Conservation (phyloP, 1,140 invertebrate genomes). For the Diprion similis region DNA sequence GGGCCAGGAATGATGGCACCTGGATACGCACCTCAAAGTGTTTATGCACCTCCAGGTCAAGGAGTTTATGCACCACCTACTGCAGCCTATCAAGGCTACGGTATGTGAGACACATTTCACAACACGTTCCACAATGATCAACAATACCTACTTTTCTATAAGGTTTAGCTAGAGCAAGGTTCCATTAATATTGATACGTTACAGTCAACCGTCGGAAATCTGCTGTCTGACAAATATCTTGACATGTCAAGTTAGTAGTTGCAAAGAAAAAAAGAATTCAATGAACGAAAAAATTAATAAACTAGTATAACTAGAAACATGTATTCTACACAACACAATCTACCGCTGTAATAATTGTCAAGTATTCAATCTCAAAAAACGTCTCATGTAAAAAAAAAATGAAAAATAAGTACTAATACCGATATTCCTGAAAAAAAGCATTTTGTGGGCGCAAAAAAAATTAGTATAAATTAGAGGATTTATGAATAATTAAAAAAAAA, state of each 20-base stretch:
- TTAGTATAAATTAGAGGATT: conserved; percentile 1
- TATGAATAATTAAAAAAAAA: background rate
- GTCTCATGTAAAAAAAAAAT: background rate
- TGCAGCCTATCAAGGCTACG: conserved; percentile 76
- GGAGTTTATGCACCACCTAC: conserved; percentile 62
- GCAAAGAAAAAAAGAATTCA: background rate
- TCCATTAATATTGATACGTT: conserved; percentile 48
- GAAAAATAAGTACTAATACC: background rate
- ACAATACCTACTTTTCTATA: conserved; percentile 56
- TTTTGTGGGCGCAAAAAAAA: background rate
- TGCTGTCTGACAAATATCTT: background rate
- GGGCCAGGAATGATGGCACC: conserved; percentile 79
- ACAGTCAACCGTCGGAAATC: conserved; percentile 36
- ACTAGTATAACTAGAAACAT: background rate
- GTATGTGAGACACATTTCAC: conserved; percentile 63
- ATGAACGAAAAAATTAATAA: background rate
- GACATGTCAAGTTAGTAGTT: background rate
- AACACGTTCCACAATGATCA: conserved; percentile 31
- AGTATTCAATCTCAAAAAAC: background rate
- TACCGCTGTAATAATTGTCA: background rate
- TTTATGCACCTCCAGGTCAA: conserved; percentile 59
- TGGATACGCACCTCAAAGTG: conserved; percentile 65
- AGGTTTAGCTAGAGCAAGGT: conserved; percentile 53
- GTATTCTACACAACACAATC: background rate
- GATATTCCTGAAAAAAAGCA: background rate